Conservation (phyloP, 2,888 invertebrate genomes). For the Acronicta leporina region DNA sequence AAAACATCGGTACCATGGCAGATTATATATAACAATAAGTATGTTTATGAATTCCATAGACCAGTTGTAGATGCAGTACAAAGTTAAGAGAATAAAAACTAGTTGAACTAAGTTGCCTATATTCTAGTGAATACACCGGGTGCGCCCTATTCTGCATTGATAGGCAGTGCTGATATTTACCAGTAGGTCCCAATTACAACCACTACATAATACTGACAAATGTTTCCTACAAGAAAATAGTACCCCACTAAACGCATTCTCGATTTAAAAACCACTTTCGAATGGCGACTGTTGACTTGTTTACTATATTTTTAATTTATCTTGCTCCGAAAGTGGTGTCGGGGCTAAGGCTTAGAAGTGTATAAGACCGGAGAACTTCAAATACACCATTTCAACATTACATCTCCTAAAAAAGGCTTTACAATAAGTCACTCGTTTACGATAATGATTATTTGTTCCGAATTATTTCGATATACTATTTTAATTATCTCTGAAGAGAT, state of each 20-base stretch:
- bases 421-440: slow-evolving; percentile 68
- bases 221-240: slow-evolving; percentile 49
- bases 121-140: slow-evolving; percentile 26
- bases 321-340: slow-evolving; percentile 10
- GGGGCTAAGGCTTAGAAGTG: slow-evolving; percentile 16
- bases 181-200: slow-evolving; percentile 51
- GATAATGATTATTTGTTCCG: slow-evolving; percentile 43
- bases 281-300: not conserved
- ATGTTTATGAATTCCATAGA: slow-evolving; percentile 8
- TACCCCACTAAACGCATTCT: slow-evolving; percentile 36
- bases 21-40: not conserved
- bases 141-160: slow-evolving; percentile 48
- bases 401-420: slow-evolving; percentile 61
- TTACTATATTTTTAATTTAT: too few species aligned
- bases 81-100: slow-evolving; percentile 25
- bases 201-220: slow-evolving; percentile 59
- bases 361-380: slow-evolving; percentile 47
- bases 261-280: slow-evolving; percentile 18
- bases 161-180: slow-evolving; percentile 49
- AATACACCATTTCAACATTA: slow-evolving; percentile 56
- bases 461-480: slow-evolving; percentile 38
- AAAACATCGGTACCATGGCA: not conserved
- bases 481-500: slow-evolving; percentile 33
- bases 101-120: slow-evolving; percentile 29
- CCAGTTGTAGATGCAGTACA: slow-evolving; percentile 17